These are phyloP conservation scores for Tichodroma muraria DNA, from an alignment of 2,113 vertebrate species.

Conservation along the genomic window DNA sequence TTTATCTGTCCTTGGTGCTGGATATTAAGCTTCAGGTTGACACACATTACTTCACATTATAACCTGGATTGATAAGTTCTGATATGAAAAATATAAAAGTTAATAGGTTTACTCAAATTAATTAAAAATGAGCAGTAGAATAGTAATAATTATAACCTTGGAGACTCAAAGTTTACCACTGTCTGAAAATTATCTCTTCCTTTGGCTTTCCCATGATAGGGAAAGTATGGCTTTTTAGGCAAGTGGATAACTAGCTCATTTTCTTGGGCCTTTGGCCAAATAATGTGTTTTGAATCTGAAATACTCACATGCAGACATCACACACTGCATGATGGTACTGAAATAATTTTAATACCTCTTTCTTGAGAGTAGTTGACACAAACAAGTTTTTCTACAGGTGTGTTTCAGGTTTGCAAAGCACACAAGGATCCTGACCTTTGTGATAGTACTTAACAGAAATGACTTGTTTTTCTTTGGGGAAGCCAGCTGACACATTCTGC, in stretches of 20 bases:
- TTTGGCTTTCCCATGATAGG: neutral
- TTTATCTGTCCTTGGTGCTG: neutral
- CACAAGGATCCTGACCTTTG: neutral
- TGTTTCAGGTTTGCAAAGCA: neutral
- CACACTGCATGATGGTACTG: neutral
- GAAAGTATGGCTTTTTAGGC: neutral
- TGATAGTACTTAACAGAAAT: neutral
- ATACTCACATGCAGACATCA: neutral
- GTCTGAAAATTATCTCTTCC: neutral
- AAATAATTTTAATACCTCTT: neutral
- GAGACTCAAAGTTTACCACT: neutral
- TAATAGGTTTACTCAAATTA: neutral
- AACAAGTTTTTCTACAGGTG: neutral
- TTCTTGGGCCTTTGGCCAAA: neutral
- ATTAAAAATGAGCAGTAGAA: neutral
- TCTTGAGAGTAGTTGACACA: neutral
- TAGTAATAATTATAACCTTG: neutral
- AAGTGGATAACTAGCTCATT: neutral
- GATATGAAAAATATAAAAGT: neutral
- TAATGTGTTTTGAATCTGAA: neutral
- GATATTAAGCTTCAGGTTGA: neutral
- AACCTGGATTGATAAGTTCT: neutral
- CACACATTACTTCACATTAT: neutral
- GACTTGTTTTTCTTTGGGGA: neutral
- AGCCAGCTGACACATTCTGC: neutral